Percentiles rank a stretch among this genome's conserved stretches.
Conservation (phyloP, 1,140 invertebrate species). For the Spodoptera litura region DNA sequence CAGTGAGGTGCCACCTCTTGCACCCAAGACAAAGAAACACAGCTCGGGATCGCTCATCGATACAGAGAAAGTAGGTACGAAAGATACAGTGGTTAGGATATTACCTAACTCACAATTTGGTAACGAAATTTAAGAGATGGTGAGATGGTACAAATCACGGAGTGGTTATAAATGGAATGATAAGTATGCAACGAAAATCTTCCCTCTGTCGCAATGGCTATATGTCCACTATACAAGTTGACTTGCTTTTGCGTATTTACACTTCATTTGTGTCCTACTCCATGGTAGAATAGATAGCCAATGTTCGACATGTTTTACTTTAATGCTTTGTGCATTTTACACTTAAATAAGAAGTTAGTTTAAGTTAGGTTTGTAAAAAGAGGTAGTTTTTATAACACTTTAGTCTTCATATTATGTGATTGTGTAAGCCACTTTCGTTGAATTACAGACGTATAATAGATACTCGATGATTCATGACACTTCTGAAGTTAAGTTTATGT, state of each 20-base stretch:
- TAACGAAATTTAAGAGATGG: conserved; percentile 73
- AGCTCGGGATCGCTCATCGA: conserved; percentile 78
- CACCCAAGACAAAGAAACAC: conserved; percentile 77
- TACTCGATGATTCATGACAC: background rate
- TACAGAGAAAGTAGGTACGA: conserved; percentile 72
- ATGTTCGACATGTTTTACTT: conserved; percentile 33
- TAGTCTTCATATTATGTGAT: conserved; percentile 41
- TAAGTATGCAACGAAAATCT: background rate
- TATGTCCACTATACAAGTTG: no score
- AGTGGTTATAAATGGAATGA: conserved; percentile 12
- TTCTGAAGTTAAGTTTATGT: background rate
- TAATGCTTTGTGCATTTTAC: conserved; percentile 27
- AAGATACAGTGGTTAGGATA: conserved; percentile 78
- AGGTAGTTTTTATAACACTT: conserved; percentile 46
- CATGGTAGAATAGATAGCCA: conserved; percentile 46
- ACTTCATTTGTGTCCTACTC: conserved; percentile 9
- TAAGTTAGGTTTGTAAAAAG: conserved; percentile 46
- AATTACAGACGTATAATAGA: background rate
- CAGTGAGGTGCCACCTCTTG: conserved; percentile 77
- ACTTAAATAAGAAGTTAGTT: conserved; percentile 23
- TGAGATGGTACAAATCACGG: conserved; percentile 26
- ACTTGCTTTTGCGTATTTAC: background rate
- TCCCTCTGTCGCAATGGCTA: no score
- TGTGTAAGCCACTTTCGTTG: conserved; percentile 17
- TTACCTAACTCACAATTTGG: conserved; percentile 71